These are phyloP conservation scores for Fratercula arctica DNA, from an alignment of 2,797 vertebrate species.

Conservation along the genomic window DNA sequence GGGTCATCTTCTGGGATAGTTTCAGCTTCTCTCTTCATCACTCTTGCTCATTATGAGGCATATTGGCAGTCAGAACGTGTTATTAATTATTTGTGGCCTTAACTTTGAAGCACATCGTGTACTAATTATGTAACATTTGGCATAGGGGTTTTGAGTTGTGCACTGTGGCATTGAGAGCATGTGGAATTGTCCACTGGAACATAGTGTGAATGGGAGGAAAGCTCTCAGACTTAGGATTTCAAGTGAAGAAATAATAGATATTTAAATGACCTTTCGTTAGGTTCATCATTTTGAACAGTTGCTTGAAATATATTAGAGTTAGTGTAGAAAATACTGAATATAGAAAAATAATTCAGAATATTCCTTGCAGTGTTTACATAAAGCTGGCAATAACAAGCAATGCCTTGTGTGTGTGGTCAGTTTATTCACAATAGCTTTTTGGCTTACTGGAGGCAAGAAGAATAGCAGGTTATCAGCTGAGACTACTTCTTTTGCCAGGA, in stretches of 20 bases:
- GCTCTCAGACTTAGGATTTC: background rate
- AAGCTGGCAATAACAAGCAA: background rate
- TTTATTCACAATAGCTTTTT: background rate
- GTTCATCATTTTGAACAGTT: background rate
- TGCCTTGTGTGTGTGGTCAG: background rate
- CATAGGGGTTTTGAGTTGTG: background rate
- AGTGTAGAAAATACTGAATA: background rate
- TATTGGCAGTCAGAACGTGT: background rate
- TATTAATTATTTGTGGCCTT: background rate
- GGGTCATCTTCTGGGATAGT: background rate
- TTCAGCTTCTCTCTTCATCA: accelerated
- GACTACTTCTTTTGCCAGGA: background rate
- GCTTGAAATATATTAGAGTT: background rate
- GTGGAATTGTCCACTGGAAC: background rate
- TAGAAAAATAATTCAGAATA: background rate
- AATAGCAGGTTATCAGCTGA: background rate
- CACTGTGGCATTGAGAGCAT: background rate
- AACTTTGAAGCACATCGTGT: background rate
- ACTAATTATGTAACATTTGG: background rate
- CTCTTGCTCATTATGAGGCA: background rate
- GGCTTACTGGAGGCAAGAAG: background rate
- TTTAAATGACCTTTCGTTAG: background rate
- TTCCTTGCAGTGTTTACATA: background rate
- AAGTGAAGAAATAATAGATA: background rate
- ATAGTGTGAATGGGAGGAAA: background rate